A percentile compares a stretch with the other conserved stretches of the same genome.
phyloP scores from a whole-genome alignment of 2,888 invertebrate genomes.

The Drosophila suboccidentalis region DNA sequence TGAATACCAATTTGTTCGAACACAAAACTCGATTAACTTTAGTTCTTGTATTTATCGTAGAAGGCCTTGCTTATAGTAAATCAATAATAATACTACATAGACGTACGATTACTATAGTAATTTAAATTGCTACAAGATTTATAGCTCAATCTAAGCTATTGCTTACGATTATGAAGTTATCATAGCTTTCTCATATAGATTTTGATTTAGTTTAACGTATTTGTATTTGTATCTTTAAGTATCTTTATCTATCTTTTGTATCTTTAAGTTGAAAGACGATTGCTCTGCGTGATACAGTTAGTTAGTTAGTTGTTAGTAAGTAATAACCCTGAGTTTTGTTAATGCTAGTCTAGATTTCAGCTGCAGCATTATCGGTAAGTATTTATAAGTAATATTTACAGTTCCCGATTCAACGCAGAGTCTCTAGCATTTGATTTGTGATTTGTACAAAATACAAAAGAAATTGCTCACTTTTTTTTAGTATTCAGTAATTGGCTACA shows the following conservation, averaged over 20 bases:
- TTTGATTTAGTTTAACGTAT: slow-evolving; percentile 60
- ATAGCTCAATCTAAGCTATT: slow-evolving; percentile 8
- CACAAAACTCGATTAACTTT: slow-evolving; percentile 56
- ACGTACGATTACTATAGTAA: slow-evolving; percentile 19
- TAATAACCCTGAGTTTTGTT: slow-evolving; percentile 75
- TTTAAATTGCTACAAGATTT: slow-evolving; percentile 7
- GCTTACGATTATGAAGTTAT: slow-evolving; percentile 27
- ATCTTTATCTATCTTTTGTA: slow-evolving; percentile 24
- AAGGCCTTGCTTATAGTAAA: slow-evolving; percentile 53
- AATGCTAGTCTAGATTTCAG: slow-evolving; percentile 61
- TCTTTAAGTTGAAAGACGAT: slow-evolving; percentile 43
- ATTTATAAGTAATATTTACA: slow-evolving; percentile 52
- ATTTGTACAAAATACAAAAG: slow-evolving; percentile 45
- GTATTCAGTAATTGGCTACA: slow-evolving; percentile 47
- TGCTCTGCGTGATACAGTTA: slow-evolving; percentile 41
- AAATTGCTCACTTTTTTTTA: slow-evolving; percentile 6
- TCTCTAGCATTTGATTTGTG: slow-evolving; percentile 65
- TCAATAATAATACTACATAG: slow-evolving; percentile 58
- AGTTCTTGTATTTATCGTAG: slow-evolving; percentile 37
- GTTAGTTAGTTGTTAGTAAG: slow-evolving; percentile 29
- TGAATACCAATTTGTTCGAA: slow-evolving; percentile 63
- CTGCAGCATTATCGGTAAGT: slow-evolving; percentile 42
- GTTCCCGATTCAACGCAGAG: slow-evolving; percentile 56
- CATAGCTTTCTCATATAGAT: slow-evolving; percentile 32
- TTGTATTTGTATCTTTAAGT: slow-evolving; percentile 36